A percentile compares a stretch with the other conserved stretches of the same genome.
Evolutionary conservation across 2,888 invertebrate genomes (phyloP).

Genomic region (Dolichopus griseipennis): DNA sequence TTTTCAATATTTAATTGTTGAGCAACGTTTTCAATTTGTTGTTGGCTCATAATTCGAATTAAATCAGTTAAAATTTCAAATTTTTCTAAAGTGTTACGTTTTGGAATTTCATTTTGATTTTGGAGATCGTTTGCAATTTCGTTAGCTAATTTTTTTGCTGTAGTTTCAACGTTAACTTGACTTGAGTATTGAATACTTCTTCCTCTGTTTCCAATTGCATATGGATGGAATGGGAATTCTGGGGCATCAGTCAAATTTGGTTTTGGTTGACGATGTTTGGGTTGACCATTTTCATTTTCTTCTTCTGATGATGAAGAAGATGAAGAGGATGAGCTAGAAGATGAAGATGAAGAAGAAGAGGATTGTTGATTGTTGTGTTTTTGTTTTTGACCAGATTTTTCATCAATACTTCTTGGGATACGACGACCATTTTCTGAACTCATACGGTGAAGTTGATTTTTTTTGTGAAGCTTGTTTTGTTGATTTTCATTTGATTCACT

Average conservation of each 20-base stretch:
- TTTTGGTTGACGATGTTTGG: conserved; percentile 27
- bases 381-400: conserved; percentile 7
- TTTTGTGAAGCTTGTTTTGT: conserved; percentile 15
- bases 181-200: conserved; percentile 38
- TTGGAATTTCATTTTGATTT: conserved; percentile 49
- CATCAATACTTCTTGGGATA: neutral
- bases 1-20: conserved; percentile 35
- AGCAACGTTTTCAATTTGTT: conserved; percentile 45
- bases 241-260: conserved; percentile 41
- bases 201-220: conserved; percentile 45
- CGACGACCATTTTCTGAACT: neutral
- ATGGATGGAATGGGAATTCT: conserved; percentile 44
- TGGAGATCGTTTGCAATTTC: conserved; percentile 54
- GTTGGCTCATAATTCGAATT: conserved; percentile 52
- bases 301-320: conserved; percentile 24
- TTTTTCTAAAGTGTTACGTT: conserved; percentile 53
- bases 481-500: conserved; percentile 15
- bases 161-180: conserved; percentile 30
- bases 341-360: conserved; percentile 19
- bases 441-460: conserved; percentile 13
- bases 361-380: conserved; percentile 17
- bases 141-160: conserved; percentile 40
- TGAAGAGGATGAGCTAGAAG: conserved; percentile 20
- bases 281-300: conserved; percentile 14
- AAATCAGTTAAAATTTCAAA: conserved; percentile 52